Percentiles rank a stretch among this genome's conserved stretches.
Evolutionary conservation across 2,888 invertebrate genomes (phyloP).

Genomic region (Limnephilus marmoratus): DNA sequence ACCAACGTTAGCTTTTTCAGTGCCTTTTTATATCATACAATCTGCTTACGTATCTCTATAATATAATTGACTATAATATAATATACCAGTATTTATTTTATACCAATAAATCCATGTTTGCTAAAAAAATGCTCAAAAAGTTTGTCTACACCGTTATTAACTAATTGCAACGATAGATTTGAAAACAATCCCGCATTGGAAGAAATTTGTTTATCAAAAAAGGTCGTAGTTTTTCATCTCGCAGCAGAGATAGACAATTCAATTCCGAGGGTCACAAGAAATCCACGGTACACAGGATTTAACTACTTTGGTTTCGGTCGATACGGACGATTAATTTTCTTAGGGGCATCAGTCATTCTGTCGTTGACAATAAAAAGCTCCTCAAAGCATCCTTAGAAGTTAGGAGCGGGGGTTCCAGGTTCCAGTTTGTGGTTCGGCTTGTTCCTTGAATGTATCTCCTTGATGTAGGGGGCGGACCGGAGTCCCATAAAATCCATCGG

Average conservation of each 20-base stretch:
- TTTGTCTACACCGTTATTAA: too few relatives aligned
- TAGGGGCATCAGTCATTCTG: neutral
- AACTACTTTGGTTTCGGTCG: neutral
- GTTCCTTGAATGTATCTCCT: conserved; percentile 5
- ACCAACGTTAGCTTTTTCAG: neutral
- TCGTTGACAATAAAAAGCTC: conserved; percentile 9
- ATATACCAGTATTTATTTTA: too few relatives aligned
- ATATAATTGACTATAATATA: too few relatives aligned
- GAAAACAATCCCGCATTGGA: neutral
- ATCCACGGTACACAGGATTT: neutral
- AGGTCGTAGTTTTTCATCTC: neutral
- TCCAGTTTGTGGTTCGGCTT: neutral
- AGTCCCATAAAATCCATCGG: conserved; percentile 52
- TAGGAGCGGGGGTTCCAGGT: neutral
- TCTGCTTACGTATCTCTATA: too few relatives aligned
- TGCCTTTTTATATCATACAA: too few relatives aligned
- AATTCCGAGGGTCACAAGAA: neutral
- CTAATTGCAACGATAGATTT: neutral
- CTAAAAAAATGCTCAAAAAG: too few relatives aligned
- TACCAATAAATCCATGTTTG: too few relatives aligned
- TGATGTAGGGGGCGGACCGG: conserved; percentile 38
- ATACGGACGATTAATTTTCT: conserved; percentile 15
- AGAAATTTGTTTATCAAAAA: neutral
- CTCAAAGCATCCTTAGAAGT: neutral
- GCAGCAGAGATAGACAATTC: neutral